These are phyloP conservation scores for Pachyramphus minor DNA, from an alignment of 2,113 vertebrate genomes.

Conservation along the genomic window DNA sequence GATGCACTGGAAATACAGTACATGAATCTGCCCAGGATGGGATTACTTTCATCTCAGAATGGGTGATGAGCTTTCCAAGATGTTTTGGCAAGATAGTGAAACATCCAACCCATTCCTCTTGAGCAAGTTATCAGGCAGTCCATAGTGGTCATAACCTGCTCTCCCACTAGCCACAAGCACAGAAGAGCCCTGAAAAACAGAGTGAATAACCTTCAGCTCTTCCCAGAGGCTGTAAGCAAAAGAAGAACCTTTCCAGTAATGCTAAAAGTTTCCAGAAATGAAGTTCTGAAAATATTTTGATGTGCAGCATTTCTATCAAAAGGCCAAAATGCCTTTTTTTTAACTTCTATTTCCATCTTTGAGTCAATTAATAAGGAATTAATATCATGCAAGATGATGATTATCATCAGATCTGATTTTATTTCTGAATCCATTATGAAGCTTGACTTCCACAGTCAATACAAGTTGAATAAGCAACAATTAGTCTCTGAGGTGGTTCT, in stretches of 20 bases:
- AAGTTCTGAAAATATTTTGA: background rate
- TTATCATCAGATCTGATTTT: conserved; percentile 54
- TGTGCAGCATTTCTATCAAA: background rate
- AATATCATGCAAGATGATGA: conserved; percentile 38
- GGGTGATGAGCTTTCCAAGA: background rate
- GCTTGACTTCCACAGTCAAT: conserved; percentile 64
- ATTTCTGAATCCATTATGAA: conserved; percentile 46
- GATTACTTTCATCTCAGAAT: background rate
- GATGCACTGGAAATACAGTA: background rate
- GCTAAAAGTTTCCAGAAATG: background rate
- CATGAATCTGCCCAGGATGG: background rate
- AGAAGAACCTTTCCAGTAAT: background rate
- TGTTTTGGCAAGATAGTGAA: background rate
- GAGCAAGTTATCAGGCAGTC: background rate
- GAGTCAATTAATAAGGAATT: conserved; percentile 56
- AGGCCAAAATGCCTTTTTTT: background rate
- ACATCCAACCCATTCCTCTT: background rate
- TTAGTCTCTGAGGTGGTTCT: conserved; percentile 61
- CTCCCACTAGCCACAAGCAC: background rate
- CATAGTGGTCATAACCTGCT: background rate
- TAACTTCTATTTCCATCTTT: background rate
- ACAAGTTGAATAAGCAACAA: conserved; percentile 65
- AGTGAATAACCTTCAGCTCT: background rate
- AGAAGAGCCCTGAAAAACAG: background rate
- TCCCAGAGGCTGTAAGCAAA: background rate